phyloP scores from a whole-genome alignment of 2,888 invertebrate species.

The Icerya purchasi region DNA sequence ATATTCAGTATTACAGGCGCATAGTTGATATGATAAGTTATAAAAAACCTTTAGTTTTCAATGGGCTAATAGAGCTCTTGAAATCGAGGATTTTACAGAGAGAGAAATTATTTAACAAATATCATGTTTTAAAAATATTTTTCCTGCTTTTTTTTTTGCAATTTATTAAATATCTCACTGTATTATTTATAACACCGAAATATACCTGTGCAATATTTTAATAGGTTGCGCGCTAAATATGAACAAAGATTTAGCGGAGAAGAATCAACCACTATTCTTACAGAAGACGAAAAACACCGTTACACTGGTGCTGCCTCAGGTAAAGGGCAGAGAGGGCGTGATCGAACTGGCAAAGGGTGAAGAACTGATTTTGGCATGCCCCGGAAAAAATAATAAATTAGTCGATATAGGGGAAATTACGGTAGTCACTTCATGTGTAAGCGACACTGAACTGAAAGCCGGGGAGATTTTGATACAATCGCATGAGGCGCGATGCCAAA shows the following conservation, averaged over 20 bases:
- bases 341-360: constrained; percentile 8
- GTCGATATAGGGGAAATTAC: not conserved
- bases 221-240: constrained; percentile 8
- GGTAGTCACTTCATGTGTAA: not conserved
- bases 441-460: constrained; percentile 1
- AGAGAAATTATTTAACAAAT: too few relatives aligned
- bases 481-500: constrained; percentile 1
- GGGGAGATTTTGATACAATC: constrained; percentile 1
- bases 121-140: too few relatives aligned
- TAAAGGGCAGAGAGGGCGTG: constrained; percentile 6
- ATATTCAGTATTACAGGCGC: too few relatives aligned
- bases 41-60: too few relatives aligned
- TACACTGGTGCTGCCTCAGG: constrained; percentile 4
- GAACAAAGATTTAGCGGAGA: constrained; percentile 6
- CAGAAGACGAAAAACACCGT: constrained; percentile 1
- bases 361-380: constrained; percentile 12
- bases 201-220: too few relatives aligned
- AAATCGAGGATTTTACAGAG: too few relatives aligned
- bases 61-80: too few relatives aligned
- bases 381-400: constrained; percentile 12
- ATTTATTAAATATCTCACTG: too few relatives aligned
- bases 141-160: too few relatives aligned
- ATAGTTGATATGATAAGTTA: too few relatives aligned
- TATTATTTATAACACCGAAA: too few relatives aligned
- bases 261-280: constrained; percentile 7